Evolutionary conservation across 2,888 invertebrate genomes (phyloP).

Genomic region (Halictus quadricinctus): DNA sequence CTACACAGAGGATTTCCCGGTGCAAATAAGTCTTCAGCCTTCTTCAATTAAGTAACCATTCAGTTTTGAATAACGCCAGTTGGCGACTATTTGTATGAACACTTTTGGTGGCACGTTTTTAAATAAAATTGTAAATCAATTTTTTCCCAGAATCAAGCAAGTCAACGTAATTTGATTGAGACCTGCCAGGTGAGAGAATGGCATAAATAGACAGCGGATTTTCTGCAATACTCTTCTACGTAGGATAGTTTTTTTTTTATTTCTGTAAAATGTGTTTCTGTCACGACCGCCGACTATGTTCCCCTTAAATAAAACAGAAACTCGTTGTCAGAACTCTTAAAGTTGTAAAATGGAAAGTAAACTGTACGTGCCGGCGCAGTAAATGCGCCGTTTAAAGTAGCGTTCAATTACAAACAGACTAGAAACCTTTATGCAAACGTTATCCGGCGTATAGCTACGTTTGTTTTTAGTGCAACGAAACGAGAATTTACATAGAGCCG

Average conservation of each 20-base stretch:
- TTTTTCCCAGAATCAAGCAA: too few species aligned
- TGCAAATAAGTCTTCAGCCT: not conserved
- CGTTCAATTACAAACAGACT: not conserved
- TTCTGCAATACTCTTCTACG: too few species aligned
- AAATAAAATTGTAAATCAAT: too few species aligned
- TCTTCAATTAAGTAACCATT: not conserved
- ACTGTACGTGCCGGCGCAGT: not conserved
- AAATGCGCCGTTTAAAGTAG: not conserved
- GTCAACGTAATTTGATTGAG: too few species aligned
- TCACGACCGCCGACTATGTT: not conserved
- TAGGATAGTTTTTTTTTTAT: too few species aligned
- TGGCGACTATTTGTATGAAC: not conserved
- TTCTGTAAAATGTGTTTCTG: not conserved
- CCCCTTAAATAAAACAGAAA: slow-evolving; percentile 1
- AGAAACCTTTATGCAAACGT: not conserved
- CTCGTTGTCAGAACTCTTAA: not conserved
- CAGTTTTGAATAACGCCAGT: not conserved
- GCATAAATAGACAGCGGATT: too few species aligned
- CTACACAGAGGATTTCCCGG: not conserved
- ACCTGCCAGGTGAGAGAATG: too few species aligned
- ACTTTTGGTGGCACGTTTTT: not conserved
- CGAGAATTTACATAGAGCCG: not conserved
- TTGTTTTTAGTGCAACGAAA: not conserved
- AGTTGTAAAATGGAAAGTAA: not conserved
- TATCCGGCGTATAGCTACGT: not conserved